phyloP scores from a whole-genome alignment of 92 coral and sea anemone species.

The Virgularia gustaviana region DNA sequence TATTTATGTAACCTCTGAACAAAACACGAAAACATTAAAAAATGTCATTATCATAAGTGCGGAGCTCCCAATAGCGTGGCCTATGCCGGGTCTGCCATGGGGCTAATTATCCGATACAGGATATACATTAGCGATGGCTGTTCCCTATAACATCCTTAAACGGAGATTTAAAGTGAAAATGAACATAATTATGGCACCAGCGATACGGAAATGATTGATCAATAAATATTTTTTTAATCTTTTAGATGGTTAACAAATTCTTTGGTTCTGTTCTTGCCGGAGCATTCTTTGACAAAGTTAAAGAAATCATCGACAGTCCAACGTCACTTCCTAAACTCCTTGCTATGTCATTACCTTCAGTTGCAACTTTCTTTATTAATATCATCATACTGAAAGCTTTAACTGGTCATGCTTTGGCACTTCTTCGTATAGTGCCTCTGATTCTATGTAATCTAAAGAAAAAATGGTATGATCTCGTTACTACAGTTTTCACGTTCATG shows the following conservation, averaged over 20 bases:
- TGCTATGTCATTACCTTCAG: constrained; percentile 81
- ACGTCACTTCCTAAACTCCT: constrained; percentile 59
- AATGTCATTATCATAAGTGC: too few species aligned
- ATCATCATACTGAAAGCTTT: constrained; percentile 66
- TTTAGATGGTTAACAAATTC: constrained; percentile 81
- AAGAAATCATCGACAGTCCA: constrained; percentile 54
- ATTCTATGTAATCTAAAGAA: constrained; percentile 67
- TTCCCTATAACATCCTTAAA: background rate
- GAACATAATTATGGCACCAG: background rate
- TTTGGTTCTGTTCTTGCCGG: constrained; percentile 70
- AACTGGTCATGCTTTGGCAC: constrained; percentile 59
- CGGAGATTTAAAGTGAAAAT: background rate
- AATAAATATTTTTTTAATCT: background rate
- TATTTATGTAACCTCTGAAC: too few species aligned
- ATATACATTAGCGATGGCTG: too few species aligned
- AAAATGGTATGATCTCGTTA: constrained; percentile 55
- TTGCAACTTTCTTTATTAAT: constrained; percentile 76
- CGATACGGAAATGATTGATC: background rate
- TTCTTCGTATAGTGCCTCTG: constrained; percentile 68
- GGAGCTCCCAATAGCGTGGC: background rate
- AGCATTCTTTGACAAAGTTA: constrained; percentile 58
- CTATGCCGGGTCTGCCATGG: background rate
- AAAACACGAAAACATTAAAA: too few species aligned
- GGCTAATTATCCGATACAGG: too few species aligned
- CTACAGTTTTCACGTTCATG: constrained; percentile 58